Evolutionary conservation across 2,113 vertebrate genomes (phyloP).

Genomic region (Xyrauchen texanus): DNA sequence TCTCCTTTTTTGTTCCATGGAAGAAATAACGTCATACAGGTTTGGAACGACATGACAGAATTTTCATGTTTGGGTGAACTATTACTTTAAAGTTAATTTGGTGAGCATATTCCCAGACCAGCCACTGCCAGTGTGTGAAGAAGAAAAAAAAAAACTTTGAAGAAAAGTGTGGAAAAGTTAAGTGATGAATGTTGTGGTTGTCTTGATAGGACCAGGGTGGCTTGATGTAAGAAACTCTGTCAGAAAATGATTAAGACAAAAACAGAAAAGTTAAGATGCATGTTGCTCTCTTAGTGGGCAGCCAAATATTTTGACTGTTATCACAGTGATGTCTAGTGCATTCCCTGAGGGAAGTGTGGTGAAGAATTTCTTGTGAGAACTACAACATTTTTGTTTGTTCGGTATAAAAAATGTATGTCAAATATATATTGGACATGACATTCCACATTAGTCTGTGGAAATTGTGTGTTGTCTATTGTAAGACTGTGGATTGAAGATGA

Average conservation of each 20-base stretch:
- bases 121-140: no score
- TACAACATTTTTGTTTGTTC: conserved; percentile 53
- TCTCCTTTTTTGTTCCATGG: no score
- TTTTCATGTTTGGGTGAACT: no score
- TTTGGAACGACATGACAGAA: no score
- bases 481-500: conserved; percentile 41
- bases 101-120: no score
- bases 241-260: no score
- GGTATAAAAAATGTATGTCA: conserved; percentile 53
- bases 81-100: no score
- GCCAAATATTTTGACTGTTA: conserved; percentile 55
- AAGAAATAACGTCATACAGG: no score
- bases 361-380: conserved; percentile 39
- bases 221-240: conserved; percentile 6
- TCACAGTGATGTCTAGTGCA: conserved; percentile 50
- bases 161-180: neutral
- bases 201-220: conserved; percentile 19
- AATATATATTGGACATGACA: no score
- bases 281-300: conserved; percentile 43
- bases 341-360: conserved; percentile 51
- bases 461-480: conserved; percentile 34
- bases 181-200: neutral
- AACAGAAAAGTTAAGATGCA: conserved; percentile 18
- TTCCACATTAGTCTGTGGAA: conserved; percentile 33
- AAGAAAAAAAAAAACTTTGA: no score